A percentile compares a stretch with the other conserved stretches of the same genome.
Conservation (phyloP, 2,888 invertebrate genomes). For the Athalia rosae region DNA sequence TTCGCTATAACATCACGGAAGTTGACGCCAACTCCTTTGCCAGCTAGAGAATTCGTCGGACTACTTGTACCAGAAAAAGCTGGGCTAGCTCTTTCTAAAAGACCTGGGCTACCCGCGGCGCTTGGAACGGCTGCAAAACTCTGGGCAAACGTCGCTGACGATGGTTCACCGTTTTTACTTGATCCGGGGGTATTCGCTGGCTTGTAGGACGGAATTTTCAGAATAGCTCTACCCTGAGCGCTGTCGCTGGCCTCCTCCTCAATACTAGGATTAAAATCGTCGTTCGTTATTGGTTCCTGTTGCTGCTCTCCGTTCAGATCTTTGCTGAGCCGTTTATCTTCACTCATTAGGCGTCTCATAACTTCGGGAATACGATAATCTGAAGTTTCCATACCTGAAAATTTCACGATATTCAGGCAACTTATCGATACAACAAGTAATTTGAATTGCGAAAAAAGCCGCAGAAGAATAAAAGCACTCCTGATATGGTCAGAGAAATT, state of each 20-base stretch:
- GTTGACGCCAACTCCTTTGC: conserved; percentile 78
- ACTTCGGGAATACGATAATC: conserved; percentile 76
- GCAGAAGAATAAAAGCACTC: too few relatives aligned
- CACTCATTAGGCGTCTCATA: conserved; percentile 76
- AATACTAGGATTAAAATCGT: conserved; percentile 71
- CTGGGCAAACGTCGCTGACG: conserved; percentile 64
- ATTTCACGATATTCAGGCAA: conserved; percentile 37
- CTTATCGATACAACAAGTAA: neutral
- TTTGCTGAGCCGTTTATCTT: conserved; percentile 75
- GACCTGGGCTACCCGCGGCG: conserved; percentile 72
- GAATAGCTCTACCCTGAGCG: conserved; percentile 80
- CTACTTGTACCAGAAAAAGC: conserved; percentile 76
- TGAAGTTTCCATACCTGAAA: conserved; percentile 69
- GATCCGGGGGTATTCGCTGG: conserved; percentile 74
- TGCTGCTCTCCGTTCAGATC: conserved; percentile 69
- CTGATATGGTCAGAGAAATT: too few relatives aligned
- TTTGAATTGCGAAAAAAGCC: neutral
- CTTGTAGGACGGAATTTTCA: conserved; percentile 95
- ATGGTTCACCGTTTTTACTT: conserved; percentile 69
- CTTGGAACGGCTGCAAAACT: conserved; percentile 61
- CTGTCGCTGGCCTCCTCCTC: conserved; percentile 72
- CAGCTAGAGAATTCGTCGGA: conserved; percentile 72
- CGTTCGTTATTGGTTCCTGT: conserved; percentile 73
- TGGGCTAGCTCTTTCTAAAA: conserved; percentile 74
- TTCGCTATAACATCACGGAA: conserved; percentile 94